phyloP scores from a whole-genome alignment of 2,113 vertebrate species.

The Campylomormyrus tamandua region DNA sequence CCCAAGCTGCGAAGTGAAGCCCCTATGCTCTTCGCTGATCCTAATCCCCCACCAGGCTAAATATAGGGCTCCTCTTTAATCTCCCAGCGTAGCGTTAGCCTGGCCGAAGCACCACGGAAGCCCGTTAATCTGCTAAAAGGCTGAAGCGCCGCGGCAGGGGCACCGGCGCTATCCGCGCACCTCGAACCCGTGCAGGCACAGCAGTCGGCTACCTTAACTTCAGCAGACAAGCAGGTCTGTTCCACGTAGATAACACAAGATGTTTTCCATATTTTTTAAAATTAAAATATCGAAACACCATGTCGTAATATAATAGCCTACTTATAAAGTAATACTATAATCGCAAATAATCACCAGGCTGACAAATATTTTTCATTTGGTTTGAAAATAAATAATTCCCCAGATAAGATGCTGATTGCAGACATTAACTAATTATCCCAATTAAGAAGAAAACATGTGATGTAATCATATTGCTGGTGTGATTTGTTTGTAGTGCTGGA shows the following conservation, averaged over 20 bases:
- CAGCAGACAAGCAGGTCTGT: neutral
- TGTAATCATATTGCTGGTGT: neutral
- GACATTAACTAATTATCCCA: neutral
- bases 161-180: neutral
- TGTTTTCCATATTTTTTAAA: neutral
- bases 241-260: neutral
- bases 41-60: conserved; percentile 7
- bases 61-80: conserved; percentile 16
- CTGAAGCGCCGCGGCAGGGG: neutral
- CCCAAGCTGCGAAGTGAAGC: neutral
- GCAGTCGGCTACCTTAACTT: neutral
- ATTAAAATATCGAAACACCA: neutral
- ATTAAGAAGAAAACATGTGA: neutral
- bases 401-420: neutral
- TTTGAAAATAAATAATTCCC: neutral
- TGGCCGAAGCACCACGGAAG: neutral
- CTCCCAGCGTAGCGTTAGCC: neutral
- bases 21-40: neutral
- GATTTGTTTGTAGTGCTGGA: neutral
- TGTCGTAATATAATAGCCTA: neutral
- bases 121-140: neutral
- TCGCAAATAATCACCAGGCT: neutral
- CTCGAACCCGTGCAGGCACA: neutral
- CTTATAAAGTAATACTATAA: neutral
- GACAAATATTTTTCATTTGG: neutral